Percentiles rank a stretch among this genome's conserved stretches.
Conservation (phyloP, 2,888 invertebrate species). For the Tenthredo notha region DNA sequence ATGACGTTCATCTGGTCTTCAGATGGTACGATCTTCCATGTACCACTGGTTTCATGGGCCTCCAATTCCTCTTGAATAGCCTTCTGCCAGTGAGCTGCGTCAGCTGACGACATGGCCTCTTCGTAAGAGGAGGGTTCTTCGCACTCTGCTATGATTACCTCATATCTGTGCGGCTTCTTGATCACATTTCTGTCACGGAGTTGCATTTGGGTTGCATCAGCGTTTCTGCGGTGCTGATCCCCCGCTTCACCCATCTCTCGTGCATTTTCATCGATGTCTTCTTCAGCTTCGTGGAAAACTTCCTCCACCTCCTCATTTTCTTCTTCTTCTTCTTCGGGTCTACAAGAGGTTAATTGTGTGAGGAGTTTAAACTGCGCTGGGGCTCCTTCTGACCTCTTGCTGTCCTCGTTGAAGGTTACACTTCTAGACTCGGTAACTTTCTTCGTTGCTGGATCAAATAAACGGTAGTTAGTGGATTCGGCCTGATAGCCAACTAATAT, state of each 20-base stretch:
- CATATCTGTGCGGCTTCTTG: conserved; percentile 51
- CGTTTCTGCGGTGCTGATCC: not conserved
- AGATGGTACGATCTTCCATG: not conserved
- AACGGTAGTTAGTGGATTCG: conserved; percentile 61
- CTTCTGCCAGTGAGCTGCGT: conserved; percentile 52
- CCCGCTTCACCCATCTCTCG: not conserved
- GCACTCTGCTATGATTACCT: conserved; percentile 56
- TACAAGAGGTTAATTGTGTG: not conserved
- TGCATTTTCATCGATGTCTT: no score
- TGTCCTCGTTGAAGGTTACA: conserved; percentile 61
- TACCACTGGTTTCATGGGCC: not conserved
- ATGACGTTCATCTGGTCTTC: conserved; percentile 25
- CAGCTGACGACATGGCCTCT: conserved; percentile 56
- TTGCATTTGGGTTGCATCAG: not conserved
- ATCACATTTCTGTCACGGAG: conserved; percentile 23
- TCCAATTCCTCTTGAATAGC: conserved; percentile 55
- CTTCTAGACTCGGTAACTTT: conserved; percentile 62
- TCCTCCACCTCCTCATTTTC: conserved; percentile 43
- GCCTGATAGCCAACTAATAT: conserved; percentile 63
- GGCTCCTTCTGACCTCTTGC: not conserved
- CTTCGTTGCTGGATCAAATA: conserved; percentile 58
- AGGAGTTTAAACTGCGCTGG: not conserved
- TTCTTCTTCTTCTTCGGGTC: conserved; percentile 25
- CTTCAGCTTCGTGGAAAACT: no score
- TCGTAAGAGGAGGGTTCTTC: conserved; percentile 57